Evolutionary conservation across 1,140 invertebrate species (phyloP), one percentile per base, ranked within the genome.

Genomic region (Prorops nasuta): DNA sequence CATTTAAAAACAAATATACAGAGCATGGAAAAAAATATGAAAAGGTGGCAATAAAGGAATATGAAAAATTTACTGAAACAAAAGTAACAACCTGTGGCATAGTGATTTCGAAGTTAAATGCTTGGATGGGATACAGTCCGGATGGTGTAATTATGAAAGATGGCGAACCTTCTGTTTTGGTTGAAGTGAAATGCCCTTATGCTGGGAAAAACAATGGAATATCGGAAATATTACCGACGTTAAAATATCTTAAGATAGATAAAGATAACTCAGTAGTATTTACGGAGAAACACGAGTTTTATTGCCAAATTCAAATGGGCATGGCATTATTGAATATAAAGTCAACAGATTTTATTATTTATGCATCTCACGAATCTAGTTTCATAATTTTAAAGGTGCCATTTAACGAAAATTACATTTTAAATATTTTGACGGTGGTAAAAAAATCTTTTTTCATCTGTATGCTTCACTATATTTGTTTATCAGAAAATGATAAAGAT

Each of bases 61-160:
- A 44, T 44, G 35, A 37, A 10, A 28, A 17, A 9, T 24, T 43
- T 12, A 42, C 21, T 14, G 43, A 40, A 4, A n/a, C 37, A 16
- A 16, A 44, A 37, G 24, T 21, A 38, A 28, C 24, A 15, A 21
- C 39, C 35, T 54, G 41, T 42, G 43, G 32, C 28, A 47, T 32
- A 19, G 48, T 51, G n/a, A 37, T 56, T 14, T 45, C 36, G 2
- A 19, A 37, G 7, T 31, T 31, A 20, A 49, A 49, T n/a, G 39
- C 41, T 9, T 49, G 47, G 47, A 18, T 42, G 3, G 47, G 20
- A 2, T 49, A 15, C 8, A 49, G 38, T 41, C 69, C 67, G 22
- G 63, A 72, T 59, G 62, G 67, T 1, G 42, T 72, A 10, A 22
- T 72, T 12, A 56, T 48, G 22, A 31, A 56, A 15, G 51, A 65